These are phyloP conservation scores for Chloroceryle aenea DNA, from an alignment of 2,113 vertebrate genomes.

Conservation along the genomic window DNA sequence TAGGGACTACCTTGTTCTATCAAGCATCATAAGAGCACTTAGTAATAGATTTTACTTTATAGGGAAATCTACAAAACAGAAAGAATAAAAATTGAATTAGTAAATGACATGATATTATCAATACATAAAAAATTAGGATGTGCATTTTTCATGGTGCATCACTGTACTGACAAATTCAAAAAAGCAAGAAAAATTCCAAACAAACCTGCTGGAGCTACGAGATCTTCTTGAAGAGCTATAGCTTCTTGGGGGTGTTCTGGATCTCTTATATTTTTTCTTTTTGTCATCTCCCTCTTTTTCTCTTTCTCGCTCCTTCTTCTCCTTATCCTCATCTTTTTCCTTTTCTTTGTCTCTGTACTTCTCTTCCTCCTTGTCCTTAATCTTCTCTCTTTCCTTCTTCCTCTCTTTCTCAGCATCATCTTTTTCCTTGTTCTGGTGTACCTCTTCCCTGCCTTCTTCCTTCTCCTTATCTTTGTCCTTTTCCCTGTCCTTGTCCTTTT, in stretches of 20 bases:
- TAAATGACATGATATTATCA: background rate
- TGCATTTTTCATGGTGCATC: background rate
- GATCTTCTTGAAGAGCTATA: constrained; percentile 81
- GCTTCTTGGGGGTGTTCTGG: constrained; percentile 81
- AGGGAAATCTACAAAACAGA: background rate
- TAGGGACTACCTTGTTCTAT: too few species aligned
- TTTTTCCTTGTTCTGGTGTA: constrained; percentile 58
- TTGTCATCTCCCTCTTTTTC: constrained; percentile 79
- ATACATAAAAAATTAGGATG: background rate
- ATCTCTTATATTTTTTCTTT: constrained; percentile 83
- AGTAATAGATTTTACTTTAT: background rate
- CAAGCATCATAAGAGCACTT: background rate
- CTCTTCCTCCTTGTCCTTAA: constrained; percentile 47
- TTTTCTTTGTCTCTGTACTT: constrained; percentile 41
- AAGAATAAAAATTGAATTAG: background rate
- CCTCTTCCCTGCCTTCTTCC: constrained; percentile 43
- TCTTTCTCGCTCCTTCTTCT: constrained; percentile 61
- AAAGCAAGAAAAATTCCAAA: background rate
- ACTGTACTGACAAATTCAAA: background rate
- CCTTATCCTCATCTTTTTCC: constrained; percentile 55
- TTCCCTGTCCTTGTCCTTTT: background rate
- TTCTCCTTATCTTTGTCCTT: background rate
- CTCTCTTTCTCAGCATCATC: constrained; percentile 46
- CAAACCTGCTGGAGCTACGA: constrained; percentile 86
- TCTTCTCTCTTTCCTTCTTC: constrained; percentile 47